Evolutionary conservation across 2,888 invertebrate genomes (phyloP).

Genomic region (Anticlea derivata): DNA sequence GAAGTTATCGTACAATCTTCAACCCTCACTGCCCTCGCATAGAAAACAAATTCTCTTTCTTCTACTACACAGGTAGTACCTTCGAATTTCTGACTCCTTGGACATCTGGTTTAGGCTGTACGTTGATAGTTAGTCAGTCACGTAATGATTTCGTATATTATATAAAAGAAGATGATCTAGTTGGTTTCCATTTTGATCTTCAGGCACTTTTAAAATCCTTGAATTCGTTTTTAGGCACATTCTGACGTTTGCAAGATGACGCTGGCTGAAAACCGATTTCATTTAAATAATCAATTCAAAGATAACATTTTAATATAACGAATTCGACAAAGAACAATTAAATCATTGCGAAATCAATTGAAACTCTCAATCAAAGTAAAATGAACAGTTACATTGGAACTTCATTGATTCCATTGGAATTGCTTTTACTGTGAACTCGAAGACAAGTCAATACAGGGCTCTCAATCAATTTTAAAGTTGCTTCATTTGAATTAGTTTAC

Average conservation of each 20-base stretch:
- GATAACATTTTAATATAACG: conserved; percentile 10
- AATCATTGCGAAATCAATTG: conserved; percentile 33
- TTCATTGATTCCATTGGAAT: conserved; percentile 36
- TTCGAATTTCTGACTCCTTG: too few relatives aligned
- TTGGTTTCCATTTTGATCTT: too few relatives aligned
- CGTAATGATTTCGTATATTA: too few relatives aligned
- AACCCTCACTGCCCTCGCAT: too few relatives aligned
- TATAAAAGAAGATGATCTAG: too few relatives aligned
- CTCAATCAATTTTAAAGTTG: conserved; percentile 46
- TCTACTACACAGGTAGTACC: too few relatives aligned
- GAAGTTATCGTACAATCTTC: too few relatives aligned
- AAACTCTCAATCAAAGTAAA: conserved; percentile 42
- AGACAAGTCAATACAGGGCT: conserved; percentile 41
- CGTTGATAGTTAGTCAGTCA: too few relatives aligned
- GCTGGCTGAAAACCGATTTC: background rate
- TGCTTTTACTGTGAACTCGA: conserved; percentile 37
- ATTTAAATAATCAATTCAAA: background rate
- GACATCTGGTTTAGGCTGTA: too few relatives aligned
- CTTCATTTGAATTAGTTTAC: conserved; percentile 50
- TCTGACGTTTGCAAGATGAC: background rate
- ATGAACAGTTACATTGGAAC: conserved; percentile 45
- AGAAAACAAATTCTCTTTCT: too few relatives aligned
- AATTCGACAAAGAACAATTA: conserved; percentile 25
- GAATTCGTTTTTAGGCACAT: too few relatives aligned
- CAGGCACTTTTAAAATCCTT: too few relatives aligned